phyloP scores from a whole-genome alignment of 2,888 invertebrate genomes.

The Apoda limacodes region DNA sequence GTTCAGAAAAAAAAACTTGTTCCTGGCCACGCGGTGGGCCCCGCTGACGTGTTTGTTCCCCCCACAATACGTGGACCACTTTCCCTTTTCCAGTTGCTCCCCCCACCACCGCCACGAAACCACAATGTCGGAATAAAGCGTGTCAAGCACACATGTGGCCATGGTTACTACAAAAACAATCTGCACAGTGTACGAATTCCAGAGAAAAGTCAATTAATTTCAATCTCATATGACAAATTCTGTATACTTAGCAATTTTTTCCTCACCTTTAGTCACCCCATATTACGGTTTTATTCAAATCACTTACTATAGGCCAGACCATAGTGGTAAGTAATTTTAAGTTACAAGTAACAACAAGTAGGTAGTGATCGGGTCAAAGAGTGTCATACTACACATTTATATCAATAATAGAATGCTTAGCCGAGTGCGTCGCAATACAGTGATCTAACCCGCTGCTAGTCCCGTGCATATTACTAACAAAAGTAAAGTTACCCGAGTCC shows the following conservation, averaged over 20 bases:
- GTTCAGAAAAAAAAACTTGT: too few relatives aligned
- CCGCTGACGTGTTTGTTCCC: neutral
- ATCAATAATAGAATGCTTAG: conserved; percentile 2
- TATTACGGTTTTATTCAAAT: neutral
- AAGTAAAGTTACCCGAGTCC: conserved; percentile 10
- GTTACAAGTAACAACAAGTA: conserved; percentile 8
- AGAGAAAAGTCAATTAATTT: neutral
- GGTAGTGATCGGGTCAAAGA: conserved; percentile 14
- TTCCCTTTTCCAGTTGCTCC: neutral
- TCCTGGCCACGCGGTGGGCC: neutral
- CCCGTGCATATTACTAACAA: conserved; percentile 13
- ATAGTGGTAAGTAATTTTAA: neutral
- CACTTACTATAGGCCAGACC: neutral
- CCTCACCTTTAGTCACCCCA: neutral
- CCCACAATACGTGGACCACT: neutral
- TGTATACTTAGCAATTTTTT: conserved; percentile 1
- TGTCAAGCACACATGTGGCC: conserved; percentile 1
- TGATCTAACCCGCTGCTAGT: conserved; percentile 14
- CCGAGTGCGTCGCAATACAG: conserved; percentile 11
- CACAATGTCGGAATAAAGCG: conserved; percentile 3
- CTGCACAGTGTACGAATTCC: conserved; percentile 1
- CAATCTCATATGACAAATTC: conserved; percentile 1
- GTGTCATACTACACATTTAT: conserved; percentile 7
- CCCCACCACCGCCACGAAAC: conserved; percentile 1
- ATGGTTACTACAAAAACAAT: conserved; percentile 2